Conservation (phyloP, 2,797 vertebrate genomes). For the Hylomyscus alleni region DNA sequence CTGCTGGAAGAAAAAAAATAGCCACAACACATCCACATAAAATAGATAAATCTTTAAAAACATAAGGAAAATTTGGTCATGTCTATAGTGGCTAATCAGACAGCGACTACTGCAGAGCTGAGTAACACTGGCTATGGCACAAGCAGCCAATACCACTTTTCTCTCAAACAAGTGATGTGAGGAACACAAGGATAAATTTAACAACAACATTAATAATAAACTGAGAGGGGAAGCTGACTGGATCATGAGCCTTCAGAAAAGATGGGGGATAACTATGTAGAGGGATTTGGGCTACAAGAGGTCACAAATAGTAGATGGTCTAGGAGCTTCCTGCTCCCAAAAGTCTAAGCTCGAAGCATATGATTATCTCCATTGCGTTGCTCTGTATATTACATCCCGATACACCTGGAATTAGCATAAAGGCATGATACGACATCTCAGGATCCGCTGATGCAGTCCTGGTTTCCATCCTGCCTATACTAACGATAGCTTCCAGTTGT, state of each 20-base stretch:
- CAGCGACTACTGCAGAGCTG: background rate
- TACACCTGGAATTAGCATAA: background rate
- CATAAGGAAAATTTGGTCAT: background rate
- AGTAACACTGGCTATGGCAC: background rate
- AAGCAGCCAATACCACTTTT: background rate
- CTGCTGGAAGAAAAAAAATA: background rate
- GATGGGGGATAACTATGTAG: background rate
- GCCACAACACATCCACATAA: background rate
- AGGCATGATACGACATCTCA: background rate
- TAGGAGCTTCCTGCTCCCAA: background rate
- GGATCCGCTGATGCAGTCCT: background rate
- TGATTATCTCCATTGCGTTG: background rate
- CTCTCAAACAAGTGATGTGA: background rate
- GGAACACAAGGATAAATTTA: background rate
- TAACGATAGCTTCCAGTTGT: background rate
- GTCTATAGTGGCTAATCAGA: background rate
- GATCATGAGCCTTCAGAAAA: conserved; percentile 5
- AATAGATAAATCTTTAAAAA: background rate
- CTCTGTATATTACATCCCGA: background rate
- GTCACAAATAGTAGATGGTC: background rate
- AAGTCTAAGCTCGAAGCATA: background rate
- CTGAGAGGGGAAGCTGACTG: background rate
- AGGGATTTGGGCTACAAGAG: background rate
- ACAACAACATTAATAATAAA: background rate
- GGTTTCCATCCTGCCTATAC: background rate